These are phyloP conservation scores for Acropora tenuis DNA, from an alignment of 64 coral and sea anemone genomes.

Conservation along the genomic window DNA sequence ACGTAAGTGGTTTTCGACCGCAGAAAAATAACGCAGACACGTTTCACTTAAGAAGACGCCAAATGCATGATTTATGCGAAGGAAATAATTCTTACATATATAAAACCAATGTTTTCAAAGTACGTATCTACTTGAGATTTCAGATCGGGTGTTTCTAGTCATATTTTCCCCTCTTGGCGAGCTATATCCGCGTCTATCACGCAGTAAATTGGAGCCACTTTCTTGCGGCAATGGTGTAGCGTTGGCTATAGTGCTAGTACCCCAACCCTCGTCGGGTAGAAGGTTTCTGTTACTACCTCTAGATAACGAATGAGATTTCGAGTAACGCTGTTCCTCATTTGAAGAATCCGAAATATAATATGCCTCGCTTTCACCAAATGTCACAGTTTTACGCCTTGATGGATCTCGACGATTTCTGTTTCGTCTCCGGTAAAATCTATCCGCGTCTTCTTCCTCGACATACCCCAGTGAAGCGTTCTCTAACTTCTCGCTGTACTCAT, in stretches of 20 bases:
- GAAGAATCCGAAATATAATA: slow-evolving; percentile 10
- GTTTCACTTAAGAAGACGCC: neutral
- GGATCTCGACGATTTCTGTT: slow-evolving; percentile 34
- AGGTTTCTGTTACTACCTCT: neutral
- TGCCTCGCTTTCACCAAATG: slow-evolving; percentile 55
- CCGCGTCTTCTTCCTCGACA: neutral
- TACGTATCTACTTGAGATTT: slow-evolving; percentile 26
- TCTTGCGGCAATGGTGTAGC: neutral
- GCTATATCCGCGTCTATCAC: neutral
- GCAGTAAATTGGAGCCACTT: neutral
- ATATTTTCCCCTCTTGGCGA: slow-evolving; percentile 17
- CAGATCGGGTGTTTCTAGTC: neutral
- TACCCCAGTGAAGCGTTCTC: neutral
- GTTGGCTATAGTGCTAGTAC: neutral
- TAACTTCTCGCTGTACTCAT: slow-evolving; percentile 11
- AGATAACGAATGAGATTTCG: neutral
- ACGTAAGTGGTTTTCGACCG: neutral
- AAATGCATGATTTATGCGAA: slow-evolving; percentile 23
- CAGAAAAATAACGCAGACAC: neutral
- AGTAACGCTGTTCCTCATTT: slow-evolving; percentile 3
- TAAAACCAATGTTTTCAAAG: neutral
- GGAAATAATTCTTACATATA: neutral
- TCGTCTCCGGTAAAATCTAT: neutral
- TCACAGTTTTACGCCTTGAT: slow-evolving; percentile 61
- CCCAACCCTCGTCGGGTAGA: neutral